These are phyloP conservation scores for Noctua fimbriata DNA, from an alignment of 2,888 invertebrate genomes.

Conservation along the genomic window DNA sequence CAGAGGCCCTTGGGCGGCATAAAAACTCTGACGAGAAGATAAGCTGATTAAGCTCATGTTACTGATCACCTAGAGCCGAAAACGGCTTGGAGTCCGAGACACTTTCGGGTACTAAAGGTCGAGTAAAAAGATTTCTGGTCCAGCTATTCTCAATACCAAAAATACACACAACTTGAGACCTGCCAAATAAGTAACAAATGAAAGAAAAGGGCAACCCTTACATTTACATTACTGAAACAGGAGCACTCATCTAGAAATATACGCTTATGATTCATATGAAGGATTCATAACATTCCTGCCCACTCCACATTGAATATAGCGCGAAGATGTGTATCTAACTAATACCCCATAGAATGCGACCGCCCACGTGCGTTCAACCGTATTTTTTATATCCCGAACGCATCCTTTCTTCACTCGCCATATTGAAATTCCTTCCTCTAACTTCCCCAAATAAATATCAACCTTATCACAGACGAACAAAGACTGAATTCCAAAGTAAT, in stretches of 20 bases:
- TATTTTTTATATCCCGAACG: conserved; percentile 84
- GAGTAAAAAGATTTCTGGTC: conserved; percentile 6
- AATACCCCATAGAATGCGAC: conserved; percentile 76
- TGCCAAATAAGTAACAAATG: conserved; percentile 35
- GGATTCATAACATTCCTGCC: conserved; percentile 64
- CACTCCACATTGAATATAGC: conserved; percentile 66
- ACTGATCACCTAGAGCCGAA: background rate
- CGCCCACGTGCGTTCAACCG: conserved; percentile 85
- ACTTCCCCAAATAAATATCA: conserved; percentile 74
- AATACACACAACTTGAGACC: conserved; percentile 15
- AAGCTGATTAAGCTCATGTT: background rate
- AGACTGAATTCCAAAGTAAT: conserved; percentile 66
- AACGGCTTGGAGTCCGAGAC: background rate
- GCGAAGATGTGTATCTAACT: conserved; percentile 76
- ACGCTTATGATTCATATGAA: conserved; percentile 62
- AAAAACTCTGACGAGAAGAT: background rate
- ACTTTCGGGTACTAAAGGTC: background rate
- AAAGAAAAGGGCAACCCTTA: conserved; percentile 40
- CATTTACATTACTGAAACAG: conserved; percentile 47
- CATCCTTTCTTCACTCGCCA: conserved; percentile 84
- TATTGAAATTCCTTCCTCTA: conserved; percentile 82
- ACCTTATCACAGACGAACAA: conserved; percentile 71
- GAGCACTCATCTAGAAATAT: conserved; percentile 53
- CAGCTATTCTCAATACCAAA: conserved; percentile 10
- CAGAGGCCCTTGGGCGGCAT: too few relatives aligned